Conservation (phyloP, 1,140 invertebrate species). For the Alviniconcha marisindica region DNA sequence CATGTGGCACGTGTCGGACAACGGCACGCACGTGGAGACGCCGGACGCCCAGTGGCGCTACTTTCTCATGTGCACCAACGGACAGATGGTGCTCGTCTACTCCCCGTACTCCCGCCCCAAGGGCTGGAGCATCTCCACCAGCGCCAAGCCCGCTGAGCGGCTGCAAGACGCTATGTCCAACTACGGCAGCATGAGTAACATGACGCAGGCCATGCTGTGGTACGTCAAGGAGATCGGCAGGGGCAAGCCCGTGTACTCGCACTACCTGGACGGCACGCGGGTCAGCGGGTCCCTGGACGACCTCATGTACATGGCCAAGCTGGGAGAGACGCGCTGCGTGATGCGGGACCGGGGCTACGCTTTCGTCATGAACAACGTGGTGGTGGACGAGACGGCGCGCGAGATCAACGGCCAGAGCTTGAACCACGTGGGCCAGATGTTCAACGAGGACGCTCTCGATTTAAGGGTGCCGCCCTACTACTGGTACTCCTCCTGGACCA, state of each 20-base stretch:
- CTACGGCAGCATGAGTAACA: background rate
- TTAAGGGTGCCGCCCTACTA: slow-evolving; percentile 43
- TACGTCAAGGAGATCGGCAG: slow-evolving; percentile 36
- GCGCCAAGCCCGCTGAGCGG: background rate
- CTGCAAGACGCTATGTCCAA: slow-evolving; percentile 24
- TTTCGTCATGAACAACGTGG: slow-evolving; percentile 45
- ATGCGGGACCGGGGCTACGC: slow-evolving; percentile 48
- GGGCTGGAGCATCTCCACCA: background rate
- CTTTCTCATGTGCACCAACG: slow-evolving; percentile 43
- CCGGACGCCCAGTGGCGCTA: slow-evolving; percentile 39
- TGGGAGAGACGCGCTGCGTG: slow-evolving; percentile 38
- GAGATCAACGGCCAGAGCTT: slow-evolving; percentile 46
- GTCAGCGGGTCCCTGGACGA: slow-evolving; percentile 38
- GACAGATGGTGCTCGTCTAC: slow-evolving; percentile 4
- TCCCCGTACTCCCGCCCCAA: slow-evolving; percentile 5
- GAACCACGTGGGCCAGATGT: slow-evolving; percentile 41
- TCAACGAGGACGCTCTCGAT: slow-evolving; percentile 9
- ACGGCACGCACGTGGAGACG: slow-evolving; percentile 45
- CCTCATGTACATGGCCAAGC: slow-evolving; percentile 20
- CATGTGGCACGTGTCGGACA: slow-evolving; percentile 42
- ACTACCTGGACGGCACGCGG: slow-evolving; percentile 44
- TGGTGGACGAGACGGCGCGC: background rate
- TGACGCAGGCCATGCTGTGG: slow-evolving; percentile 29
- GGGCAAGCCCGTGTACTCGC: slow-evolving; percentile 44
- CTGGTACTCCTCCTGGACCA: slow-evolving; percentile 49